A percentile compares a stretch with the other conserved stretches of the same genome.
Evolutionary conservation across 2,888 invertebrate species (phyloP).

Genomic region (Dusona sp.): DNA sequence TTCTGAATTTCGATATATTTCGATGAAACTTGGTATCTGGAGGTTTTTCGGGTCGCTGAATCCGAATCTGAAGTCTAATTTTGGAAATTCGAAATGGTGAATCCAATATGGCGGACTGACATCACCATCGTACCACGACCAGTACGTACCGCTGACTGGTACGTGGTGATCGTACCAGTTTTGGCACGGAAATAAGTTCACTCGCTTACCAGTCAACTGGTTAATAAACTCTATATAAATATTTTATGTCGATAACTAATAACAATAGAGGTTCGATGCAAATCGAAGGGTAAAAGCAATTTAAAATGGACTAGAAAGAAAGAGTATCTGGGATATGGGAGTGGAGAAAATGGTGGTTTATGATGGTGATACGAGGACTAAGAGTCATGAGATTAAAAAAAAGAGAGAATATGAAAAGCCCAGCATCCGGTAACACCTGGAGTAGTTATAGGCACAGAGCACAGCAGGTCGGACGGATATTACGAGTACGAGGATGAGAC

Average conservation of each 20-base stretch:
- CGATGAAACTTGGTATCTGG: too few relatives aligned
- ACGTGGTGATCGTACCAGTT: too few relatives aligned
- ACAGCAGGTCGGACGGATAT: slow-evolving; percentile 62
- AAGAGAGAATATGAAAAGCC: not conserved
- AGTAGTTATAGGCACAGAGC: slow-evolving; percentile 43
- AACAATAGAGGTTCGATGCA: slow-evolving; percentile 27
- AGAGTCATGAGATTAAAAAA: slow-evolving; percentile 29
- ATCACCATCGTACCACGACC: too few relatives aligned
- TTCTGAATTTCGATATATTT: too few relatives aligned
- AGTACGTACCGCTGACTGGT: too few relatives aligned
- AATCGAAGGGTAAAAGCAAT: slow-evolving; percentile 52
- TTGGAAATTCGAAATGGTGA: too few relatives aligned
- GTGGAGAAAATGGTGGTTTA: slow-evolving; percentile 30
- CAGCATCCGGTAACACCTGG: slow-evolving; percentile 69
- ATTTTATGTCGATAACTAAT: not conserved
- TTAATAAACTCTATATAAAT: not conserved
- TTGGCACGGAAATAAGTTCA: too few relatives aligned
- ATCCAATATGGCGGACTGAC: too few relatives aligned
- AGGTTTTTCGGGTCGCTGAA: too few relatives aligned
- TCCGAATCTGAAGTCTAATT: too few relatives aligned
- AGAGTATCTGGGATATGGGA: slow-evolving; percentile 4
- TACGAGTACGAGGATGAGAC: slow-evolving; percentile 62
- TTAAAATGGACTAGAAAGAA: slow-evolving; percentile 38
- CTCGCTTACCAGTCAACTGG: too few relatives aligned
- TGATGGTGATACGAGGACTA: slow-evolving; percentile 44